Evolutionary conservation across 30 jellyfish, hydroid and myxozoan genomes (phyloP).

Genomic region (Hydractinia symbiolongicarpus): DNA sequence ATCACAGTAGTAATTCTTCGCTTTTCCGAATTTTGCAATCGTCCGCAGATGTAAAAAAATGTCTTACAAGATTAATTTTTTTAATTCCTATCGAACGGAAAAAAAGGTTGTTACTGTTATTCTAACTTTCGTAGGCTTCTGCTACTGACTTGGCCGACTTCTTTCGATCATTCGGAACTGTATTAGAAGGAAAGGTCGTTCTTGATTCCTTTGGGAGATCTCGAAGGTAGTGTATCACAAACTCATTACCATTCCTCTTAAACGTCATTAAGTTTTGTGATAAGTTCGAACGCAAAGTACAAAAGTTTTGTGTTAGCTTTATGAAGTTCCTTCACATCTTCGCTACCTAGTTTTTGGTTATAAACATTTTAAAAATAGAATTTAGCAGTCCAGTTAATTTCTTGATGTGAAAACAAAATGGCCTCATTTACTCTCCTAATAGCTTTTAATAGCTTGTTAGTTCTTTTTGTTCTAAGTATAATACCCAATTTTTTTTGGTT

Average conservation of each 20-base stretch:
- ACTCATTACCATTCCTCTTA: neutral
- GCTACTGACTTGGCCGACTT: conserved; percentile 88
- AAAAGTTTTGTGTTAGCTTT: neutral
- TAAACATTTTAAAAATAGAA: no score
- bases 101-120: neutral
- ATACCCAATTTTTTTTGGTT: neutral
- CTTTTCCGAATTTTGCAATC: neutral
- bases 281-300: neutral
- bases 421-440: no score
- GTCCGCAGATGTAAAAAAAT: no score
- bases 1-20: neutral
- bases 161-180: conserved; percentile 82
- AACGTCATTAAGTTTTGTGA: neutral
- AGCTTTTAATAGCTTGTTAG: no score
- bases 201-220: conserved; percentile 78
- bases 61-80: no score
- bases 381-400: no score
- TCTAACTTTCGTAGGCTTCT: conserved; percentile 42
- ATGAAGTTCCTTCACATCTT: neutral
- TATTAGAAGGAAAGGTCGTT: conserved; percentile 89
- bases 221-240: conserved; percentile 44
- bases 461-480: neutral
- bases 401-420: no score
- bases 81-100: no score
- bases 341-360: no score